Percentiles rank a stretch among this genome's conserved stretches.
These are phyloP conservation scores for Hypercompe scribonia DNA, from an alignment of 2,888 invertebrate genomes.

Conservation along the genomic window DNA sequence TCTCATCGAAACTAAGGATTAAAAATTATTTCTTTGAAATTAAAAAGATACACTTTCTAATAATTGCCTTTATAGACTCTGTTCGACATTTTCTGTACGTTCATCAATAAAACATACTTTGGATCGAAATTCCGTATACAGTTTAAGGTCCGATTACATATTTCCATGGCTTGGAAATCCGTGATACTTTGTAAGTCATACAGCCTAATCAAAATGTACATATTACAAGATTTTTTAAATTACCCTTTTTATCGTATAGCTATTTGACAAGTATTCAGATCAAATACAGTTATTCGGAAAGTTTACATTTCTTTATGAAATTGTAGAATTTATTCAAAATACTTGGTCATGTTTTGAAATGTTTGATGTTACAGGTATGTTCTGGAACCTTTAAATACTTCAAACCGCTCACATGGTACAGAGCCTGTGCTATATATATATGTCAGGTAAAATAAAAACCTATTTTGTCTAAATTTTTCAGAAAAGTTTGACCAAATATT, in stretches of 20 bases:
- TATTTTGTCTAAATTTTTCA: neutral
- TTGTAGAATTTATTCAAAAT: constrained; percentile 21
- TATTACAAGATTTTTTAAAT: constrained; percentile 34
- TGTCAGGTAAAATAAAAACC: neutral
- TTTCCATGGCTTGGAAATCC: constrained; percentile 18
- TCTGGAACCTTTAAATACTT: too few species aligned
- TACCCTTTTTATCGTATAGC: constrained; percentile 50
- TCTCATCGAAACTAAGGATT: neutral
- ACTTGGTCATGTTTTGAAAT: neutral
- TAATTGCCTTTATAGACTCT: neutral
- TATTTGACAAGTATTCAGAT: constrained; percentile 38
- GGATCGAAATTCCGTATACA: constrained; percentile 52
- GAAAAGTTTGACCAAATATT: constrained; percentile 1
- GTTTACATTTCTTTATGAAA: constrained; percentile 15
- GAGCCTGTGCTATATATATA: neutral
- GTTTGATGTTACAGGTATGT: neutral
- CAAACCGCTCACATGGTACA: too few species aligned
- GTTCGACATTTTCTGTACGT: neutral
- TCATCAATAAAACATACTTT: constrained; percentile 43
- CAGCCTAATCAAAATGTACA: constrained; percentile 23
- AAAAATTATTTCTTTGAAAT: neutral
- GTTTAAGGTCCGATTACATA: constrained; percentile 41
- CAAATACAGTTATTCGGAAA: constrained; percentile 20
- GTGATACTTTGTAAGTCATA: constrained; percentile 17
- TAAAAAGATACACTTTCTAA: neutral